These are phyloP conservation scores for Lampris incognitus DNA, from an alignment of 2,113 vertebrate species.

Conservation along the genomic window DNA sequence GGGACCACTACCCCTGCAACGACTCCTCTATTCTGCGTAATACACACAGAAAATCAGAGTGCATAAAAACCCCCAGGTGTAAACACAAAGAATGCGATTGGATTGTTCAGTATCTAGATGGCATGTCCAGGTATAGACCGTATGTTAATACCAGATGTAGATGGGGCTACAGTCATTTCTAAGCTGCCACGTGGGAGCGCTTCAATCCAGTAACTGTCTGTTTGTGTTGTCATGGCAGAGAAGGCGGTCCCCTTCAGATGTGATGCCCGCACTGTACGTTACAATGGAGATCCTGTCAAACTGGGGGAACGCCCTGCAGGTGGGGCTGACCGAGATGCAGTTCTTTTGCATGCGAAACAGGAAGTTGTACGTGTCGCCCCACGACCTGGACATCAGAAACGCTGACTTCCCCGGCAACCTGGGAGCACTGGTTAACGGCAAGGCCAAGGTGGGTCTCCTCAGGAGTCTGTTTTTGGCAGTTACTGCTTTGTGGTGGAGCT, in stretches of 20 bases:
- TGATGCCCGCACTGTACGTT: slow-evolving; percentile 85
- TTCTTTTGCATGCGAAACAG: slow-evolving; percentile 88
- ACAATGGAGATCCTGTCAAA: slow-evolving; percentile 96
- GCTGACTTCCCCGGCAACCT: slow-evolving; percentile 84
- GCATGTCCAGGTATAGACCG: too few relatives aligned
- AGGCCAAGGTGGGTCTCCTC: slow-evolving; percentile 82
- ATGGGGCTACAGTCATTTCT: neutral
- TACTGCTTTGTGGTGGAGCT: neutral
- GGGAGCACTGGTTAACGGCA: slow-evolving; percentile 87
- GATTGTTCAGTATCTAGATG: too few relatives aligned
- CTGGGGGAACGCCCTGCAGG: slow-evolving; percentile 86
- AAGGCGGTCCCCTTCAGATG: slow-evolving; percentile 64
- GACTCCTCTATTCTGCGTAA: too few relatives aligned
- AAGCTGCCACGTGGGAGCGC: neutral
- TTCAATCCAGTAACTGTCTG: too few relatives aligned
- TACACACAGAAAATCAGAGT: too few relatives aligned
- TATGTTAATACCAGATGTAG: too few relatives aligned
- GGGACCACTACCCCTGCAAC: too few relatives aligned
- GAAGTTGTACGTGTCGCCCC: slow-evolving; percentile 91
- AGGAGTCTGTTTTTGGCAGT: neutral
- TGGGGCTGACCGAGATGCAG: slow-evolving; percentile 92
- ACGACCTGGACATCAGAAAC: slow-evolving; percentile 91
- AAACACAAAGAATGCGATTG: too few relatives aligned
- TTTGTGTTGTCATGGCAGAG: slow-evolving; percentile 60
- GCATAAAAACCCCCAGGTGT: too few relatives aligned